Conservation (phyloP, 2,113 vertebrate species). For the Rhinopomastus cyanomelas region DNA sequence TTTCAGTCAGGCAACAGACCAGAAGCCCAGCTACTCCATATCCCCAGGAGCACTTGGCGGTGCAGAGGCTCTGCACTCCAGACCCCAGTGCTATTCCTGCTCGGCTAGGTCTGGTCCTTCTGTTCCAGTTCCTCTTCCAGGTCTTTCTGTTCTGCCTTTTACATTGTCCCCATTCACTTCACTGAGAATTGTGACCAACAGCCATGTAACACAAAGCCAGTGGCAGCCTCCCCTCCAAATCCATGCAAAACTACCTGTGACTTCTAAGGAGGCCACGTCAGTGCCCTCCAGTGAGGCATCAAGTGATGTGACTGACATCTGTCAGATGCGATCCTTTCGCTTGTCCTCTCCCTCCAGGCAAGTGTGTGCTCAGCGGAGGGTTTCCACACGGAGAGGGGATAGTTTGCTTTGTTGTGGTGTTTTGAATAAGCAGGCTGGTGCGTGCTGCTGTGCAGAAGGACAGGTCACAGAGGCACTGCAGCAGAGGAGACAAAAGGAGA, state of each 20-base stretch:
- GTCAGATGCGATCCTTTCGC: background rate
- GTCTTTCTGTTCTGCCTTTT: background rate
- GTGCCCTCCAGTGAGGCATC: constrained; percentile 37
- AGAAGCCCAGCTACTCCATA: background rate
- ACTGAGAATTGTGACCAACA: too few relatives aligned
- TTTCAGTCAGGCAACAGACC: background rate
- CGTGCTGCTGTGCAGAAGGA: background rate
- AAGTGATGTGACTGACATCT: constrained; percentile 53
- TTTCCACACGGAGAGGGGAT: background rate
- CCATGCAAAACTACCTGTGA: too few relatives aligned
- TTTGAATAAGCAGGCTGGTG: background rate
- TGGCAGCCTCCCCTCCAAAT: too few relatives aligned
- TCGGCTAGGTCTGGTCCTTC: constrained; percentile 11
- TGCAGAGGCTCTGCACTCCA: background rate
- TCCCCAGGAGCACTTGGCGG: background rate
- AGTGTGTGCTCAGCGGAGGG: background rate
- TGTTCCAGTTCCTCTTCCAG: background rate
- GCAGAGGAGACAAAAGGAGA: background rate
- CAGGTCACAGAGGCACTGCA: background rate
- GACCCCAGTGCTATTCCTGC: background rate
- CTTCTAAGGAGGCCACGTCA: too few relatives aligned
- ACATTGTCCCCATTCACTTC: background rate
- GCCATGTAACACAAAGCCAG: too few relatives aligned
- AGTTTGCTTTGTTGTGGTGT: background rate
- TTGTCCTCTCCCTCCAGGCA: constrained; percentile 15